Percentiles rank a stretch among this genome's conserved stretches.
Evolutionary conservation across 2,888 invertebrate genomes (phyloP).

Genomic region (Patella ulyssiponensis): DNA sequence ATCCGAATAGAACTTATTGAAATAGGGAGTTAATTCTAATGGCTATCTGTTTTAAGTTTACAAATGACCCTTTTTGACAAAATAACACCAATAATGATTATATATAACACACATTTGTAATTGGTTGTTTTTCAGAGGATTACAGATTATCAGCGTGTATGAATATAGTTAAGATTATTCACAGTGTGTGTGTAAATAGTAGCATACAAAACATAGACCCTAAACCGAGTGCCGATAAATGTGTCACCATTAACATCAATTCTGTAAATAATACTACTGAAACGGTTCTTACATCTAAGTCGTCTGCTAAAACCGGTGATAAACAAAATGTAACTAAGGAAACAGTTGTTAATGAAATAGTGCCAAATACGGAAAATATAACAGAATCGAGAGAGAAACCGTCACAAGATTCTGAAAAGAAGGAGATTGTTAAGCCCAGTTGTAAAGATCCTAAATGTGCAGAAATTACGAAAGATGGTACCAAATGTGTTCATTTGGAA

Average conservation of each 20-base stretch:
- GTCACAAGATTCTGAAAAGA: not conserved
- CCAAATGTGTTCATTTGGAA: conserved; percentile 1
- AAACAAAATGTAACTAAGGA: not conserved
- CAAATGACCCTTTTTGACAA: too few relatives aligned
- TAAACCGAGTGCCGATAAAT: not conserved
- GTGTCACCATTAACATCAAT: conserved; percentile 39
- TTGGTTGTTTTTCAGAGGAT: conserved; percentile 78
- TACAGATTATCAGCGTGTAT: conserved; percentile 91
- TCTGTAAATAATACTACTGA: conserved; percentile 18
- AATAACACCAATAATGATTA: too few relatives aligned
- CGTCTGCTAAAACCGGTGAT: too few relatives aligned
- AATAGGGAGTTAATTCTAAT: too few relatives aligned
- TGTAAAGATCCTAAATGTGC: conserved; percentile 9
- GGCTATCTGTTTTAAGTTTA: too few relatives aligned
- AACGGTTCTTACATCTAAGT: not conserved
- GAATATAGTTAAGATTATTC: conserved; percentile 85
- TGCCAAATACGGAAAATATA: too few relatives aligned
- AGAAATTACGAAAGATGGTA: conserved; percentile 4
- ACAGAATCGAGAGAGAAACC: not conserved
- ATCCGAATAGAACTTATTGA: too few relatives aligned
- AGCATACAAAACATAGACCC: not conserved
- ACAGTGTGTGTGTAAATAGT: conserved; percentile 63
- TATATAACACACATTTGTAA: not conserved
- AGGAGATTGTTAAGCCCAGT: not conserved
- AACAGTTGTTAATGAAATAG: too few relatives aligned